These are phyloP conservation scores for Spodoptera picta DNA, from an alignment of 2,888 invertebrate species.

Conservation along the genomic window DNA sequence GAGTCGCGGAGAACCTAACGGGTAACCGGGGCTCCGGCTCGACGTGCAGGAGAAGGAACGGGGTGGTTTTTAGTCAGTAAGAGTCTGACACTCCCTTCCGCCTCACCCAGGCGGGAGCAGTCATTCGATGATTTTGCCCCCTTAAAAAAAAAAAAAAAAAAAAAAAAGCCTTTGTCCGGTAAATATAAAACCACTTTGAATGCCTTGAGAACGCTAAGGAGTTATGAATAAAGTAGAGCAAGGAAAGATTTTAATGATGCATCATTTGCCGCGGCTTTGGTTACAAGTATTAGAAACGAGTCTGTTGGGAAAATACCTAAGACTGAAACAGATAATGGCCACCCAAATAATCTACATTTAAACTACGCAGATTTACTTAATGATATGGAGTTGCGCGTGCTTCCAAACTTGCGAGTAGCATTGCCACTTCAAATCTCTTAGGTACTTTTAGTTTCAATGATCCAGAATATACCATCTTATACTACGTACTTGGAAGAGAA, in stretches of 20 bases:
- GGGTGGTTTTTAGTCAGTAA: too few relatives aligned
- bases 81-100: too few relatives aligned
- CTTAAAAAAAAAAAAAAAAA: too few relatives aligned
- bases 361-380: slow-evolving; percentile 11
- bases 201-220: slow-evolving; percentile 23
- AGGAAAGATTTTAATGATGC: slow-evolving; percentile 50
- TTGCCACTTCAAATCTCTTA: slow-evolving; percentile 10
- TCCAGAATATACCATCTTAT: slow-evolving; percentile 5
- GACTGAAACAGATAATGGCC: slow-evolving; percentile 34
- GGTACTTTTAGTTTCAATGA: slow-evolving; percentile 17
- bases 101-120: too few relatives aligned
- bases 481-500: neutral
- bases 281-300: slow-evolving; percentile 13
- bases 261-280: slow-evolving; percentile 43
- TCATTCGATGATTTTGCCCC: too few relatives aligned
- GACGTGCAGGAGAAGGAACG: too few relatives aligned
- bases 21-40: too few relatives aligned
- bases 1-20: too few relatives aligned
- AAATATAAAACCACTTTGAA: slow-evolving; percentile 9
- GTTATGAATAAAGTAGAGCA: slow-evolving; percentile 25
- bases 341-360: slow-evolving; percentile 6
- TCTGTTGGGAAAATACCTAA: slow-evolving; percentile 3
- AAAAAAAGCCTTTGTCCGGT: slow-evolving; percentile 4
- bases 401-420: slow-evolving; percentile 10
- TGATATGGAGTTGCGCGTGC: slow-evolving; percentile 10